phyloP scores from a whole-genome alignment of 2,888 invertebrate genomes.

The Biston stratarius region DNA sequence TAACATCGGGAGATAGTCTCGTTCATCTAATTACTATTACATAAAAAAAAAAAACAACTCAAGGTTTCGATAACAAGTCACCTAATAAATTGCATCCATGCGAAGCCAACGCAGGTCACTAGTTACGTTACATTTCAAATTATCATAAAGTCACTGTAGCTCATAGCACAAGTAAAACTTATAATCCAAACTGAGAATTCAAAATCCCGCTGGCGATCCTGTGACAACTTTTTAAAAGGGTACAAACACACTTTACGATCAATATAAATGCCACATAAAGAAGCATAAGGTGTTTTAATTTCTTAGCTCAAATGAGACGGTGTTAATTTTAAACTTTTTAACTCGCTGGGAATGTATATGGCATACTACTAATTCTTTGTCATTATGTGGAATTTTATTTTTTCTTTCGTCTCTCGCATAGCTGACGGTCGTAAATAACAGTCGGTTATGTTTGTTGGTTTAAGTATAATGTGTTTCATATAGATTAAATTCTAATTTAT shows the following conservation, averaged over 20 bases:
- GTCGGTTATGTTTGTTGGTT: constrained; percentile 80
- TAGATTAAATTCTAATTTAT: constrained; percentile 78
- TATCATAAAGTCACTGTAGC: constrained; percentile 4
- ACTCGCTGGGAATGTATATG: constrained; percentile 63
- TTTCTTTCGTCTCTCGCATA: constrained; percentile 59
- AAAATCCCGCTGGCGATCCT: constrained; percentile 54
- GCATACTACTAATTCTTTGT: constrained; percentile 76
- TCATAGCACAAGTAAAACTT: constrained; percentile 27
- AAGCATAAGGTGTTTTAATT: constrained; percentile 84
- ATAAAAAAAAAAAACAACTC: too few species aligned
- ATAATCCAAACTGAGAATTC: constrained; percentile 41
- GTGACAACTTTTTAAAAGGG: constrained; percentile 74
- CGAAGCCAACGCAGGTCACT: too few species aligned
- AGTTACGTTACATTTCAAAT: background rate
- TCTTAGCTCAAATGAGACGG: constrained; percentile 79
- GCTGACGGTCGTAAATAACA: constrained; percentile 74
- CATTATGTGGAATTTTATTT: constrained; percentile 74
- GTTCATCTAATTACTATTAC: too few species aligned
- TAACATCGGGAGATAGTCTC: too few species aligned
- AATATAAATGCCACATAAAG: constrained; percentile 84
- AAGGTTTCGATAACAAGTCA: too few species aligned
- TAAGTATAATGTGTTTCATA: constrained; percentile 74
- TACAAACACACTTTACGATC: constrained; percentile 74
- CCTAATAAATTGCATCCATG: too few species aligned
- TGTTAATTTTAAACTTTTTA: constrained; percentile 76